Base-by-base conservation (phyloP, 2,113 vertebrate genomes). In the Tachuris rubrigastra region DNA sequence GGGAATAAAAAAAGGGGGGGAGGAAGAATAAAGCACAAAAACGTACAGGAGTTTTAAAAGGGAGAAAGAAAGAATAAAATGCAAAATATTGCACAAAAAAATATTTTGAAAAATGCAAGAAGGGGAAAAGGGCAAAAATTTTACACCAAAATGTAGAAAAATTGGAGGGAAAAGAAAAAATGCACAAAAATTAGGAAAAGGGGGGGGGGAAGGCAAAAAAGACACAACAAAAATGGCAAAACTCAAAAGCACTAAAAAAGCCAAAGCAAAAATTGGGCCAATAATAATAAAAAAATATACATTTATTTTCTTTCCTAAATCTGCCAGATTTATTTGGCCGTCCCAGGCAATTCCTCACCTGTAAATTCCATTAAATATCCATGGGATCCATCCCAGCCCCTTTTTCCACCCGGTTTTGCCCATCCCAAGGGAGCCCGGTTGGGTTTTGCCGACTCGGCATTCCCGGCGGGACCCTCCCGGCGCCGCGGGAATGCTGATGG, bases 401-500 rank as follows among this genome's bases (percentile, higher is more conserved):
- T 20, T 16, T 25, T 47, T 2, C 21, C 24, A 19, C 44, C 44
- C 7, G 44, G 44, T 19, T 44, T 44, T 44, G 44, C 44, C 67
- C 59, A 8, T 4, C 77, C 52, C 60, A 0, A 16, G 19, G 44
- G 12, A 16, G 1, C 5, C 22, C 7, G 4, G 31, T 2, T 4
- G 35, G 50, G 9, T 67, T 73, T 50, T 44, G 76, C 68, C 22
- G 59, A 65, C 31, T 58, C 59, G 44, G 67, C 65, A 27, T 0
- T 53, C 39, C 65, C 10, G n/a, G 71, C 30, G 47, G 56, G 66
- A 87, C 66, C 75, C 74, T 39, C 56, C 85, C 76, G 67, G 58
- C 85, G 75, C 86, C 77, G 19, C 60, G 59, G 86, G 90, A 94
- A 66, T 91, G 91, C 85, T 89, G 95, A 93, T 39, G 42, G 91